Conservation (phyloP, 1,140 invertebrate genomes). For the Bombus difficillimus region DNA sequence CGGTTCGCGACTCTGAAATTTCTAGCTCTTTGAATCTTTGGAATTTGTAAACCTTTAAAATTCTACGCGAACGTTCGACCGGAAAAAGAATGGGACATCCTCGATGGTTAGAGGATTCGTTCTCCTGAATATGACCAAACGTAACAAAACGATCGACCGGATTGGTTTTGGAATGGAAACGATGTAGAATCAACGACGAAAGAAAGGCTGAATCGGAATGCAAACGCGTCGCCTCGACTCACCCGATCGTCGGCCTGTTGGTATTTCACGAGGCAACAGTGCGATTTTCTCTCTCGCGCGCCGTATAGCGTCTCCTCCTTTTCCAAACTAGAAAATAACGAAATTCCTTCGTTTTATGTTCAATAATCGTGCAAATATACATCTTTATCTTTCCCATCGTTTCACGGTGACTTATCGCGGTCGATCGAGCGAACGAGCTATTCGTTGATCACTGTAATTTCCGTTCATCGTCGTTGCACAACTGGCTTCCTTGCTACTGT, state of each 20-base stretch:
- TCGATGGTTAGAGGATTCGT: background rate
- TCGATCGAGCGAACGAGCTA: background rate
- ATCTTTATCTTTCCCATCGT: no score
- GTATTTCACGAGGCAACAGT: constrained; percentile 67
- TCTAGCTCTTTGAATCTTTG: background rate
- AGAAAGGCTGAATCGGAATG: constrained; percentile 71
- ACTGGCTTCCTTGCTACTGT: constrained; percentile 14
- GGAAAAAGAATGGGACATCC: no score
- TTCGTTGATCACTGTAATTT: constrained; percentile 19
- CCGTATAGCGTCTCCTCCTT: constrained; percentile 11
- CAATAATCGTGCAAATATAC: background rate
- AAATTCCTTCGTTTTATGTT: background rate
- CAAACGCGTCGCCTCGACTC: constrained; percentile 54
- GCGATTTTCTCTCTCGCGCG: constrained; percentile 31
- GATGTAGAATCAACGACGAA: constrained; percentile 26
- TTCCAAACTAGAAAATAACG: constrained; percentile 29
- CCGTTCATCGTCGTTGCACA: constrained; percentile 7
- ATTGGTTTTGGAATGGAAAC: constrained; percentile 39
- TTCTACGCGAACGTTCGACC: no score
- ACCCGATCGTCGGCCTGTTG: constrained; percentile 52
- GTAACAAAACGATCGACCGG: background rate
- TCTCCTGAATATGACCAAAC: background rate
- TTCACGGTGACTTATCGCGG: background rate
- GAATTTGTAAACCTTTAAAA: background rate
- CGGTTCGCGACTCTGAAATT: background rate